These are phyloP conservation scores for Hyposmocoma kahamanoa DNA, from an alignment of 1,140 invertebrate species.

Conservation along the genomic window DNA sequence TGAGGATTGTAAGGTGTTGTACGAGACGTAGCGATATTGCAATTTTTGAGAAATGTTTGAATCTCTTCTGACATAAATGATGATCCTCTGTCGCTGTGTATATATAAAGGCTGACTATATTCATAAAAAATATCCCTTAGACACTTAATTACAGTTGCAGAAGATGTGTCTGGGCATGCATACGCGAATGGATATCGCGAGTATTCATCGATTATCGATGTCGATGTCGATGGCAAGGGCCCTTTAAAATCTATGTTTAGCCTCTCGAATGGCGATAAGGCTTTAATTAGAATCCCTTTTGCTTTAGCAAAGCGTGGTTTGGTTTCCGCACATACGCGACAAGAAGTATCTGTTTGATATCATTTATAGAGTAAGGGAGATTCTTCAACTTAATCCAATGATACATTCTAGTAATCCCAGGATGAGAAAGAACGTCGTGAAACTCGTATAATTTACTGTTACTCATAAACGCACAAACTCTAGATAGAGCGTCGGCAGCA, in stretches of 20 bases:
- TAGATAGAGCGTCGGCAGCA: conserved; percentile 16
- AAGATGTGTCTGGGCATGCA: conserved; percentile 15
- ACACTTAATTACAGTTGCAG: conserved; percentile 20
- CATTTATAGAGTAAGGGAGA: conserved; percentile 25
- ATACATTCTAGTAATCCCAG: no score
- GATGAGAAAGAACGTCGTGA: no score
- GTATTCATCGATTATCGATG: conserved; percentile 27
- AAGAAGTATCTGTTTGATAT: conserved; percentile 18
- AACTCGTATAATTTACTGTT: no score
- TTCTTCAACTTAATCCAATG: conserved; percentile 26
- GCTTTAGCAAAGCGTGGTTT: conserved; percentile 17
- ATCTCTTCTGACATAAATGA: conserved; percentile 7
- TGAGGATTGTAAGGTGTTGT: conserved; percentile 18
- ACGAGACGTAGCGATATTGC: neutral
- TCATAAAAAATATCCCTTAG: conserved; percentile 17
- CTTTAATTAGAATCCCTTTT: conserved; percentile 21
- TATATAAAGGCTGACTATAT: conserved; percentile 20
- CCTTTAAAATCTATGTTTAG: conserved; percentile 28
- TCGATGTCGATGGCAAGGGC: conserved; percentile 20
- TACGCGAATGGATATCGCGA: conserved; percentile 24
- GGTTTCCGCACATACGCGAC: conserved; percentile 22
- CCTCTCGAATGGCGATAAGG: conserved; percentile 22
- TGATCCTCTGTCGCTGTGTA: conserved; percentile 15
- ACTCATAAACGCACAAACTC: conserved; percentile 15
- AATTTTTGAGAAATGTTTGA: neutral